These are phyloP conservation scores for Rutpela maculata DNA, from an alignment of 2,888 invertebrate species.

Conservation along the genomic window DNA sequence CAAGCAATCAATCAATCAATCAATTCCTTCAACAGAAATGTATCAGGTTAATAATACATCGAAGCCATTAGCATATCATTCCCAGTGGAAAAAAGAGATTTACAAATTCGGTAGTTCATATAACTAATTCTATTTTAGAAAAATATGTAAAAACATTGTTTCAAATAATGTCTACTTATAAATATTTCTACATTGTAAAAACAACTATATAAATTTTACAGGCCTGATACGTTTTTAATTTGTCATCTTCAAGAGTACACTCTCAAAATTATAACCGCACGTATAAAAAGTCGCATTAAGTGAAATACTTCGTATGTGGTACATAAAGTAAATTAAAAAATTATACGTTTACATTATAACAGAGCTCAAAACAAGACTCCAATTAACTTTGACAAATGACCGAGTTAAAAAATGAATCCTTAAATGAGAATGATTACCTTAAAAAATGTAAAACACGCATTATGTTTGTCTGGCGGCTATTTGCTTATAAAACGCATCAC, in stretches of 20 bases:
- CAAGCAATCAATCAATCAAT: too few relatives aligned
- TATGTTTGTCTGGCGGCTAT: conserved; percentile 33
- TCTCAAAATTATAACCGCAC: conserved; percentile 1
- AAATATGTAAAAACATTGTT: too few relatives aligned
- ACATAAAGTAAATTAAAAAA: conserved; percentile 34
- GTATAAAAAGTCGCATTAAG: conserved; percentile 26
- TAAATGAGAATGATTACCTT: conserved; percentile 29
- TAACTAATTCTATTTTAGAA: too few relatives aligned
- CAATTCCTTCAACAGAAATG: too few relatives aligned
- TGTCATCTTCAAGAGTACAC: conserved; percentile 24
- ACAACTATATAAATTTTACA: not conserved
- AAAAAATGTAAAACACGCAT: conserved; percentile 35
- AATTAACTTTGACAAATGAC: conserved; percentile 42
- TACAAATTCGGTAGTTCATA: too few relatives aligned
- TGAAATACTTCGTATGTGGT: conserved; percentile 7
- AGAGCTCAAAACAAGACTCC: conserved; percentile 23
- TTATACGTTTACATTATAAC: conserved; percentile 41
- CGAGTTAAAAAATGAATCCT: conserved; percentile 22
- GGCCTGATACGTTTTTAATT: conserved; percentile 38
- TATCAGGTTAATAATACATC: too few relatives aligned
- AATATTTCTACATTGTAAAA: not conserved
- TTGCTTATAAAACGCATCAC: conserved; percentile 40
- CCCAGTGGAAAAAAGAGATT: too few relatives aligned
- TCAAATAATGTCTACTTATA: too few relatives aligned
- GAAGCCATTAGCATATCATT: too few relatives aligned